Evolutionary conservation across 1,140 invertebrate genomes (phyloP), one percentile per base, ranked within the genome.

Genomic region (Zaprionus ornatus): DNA sequence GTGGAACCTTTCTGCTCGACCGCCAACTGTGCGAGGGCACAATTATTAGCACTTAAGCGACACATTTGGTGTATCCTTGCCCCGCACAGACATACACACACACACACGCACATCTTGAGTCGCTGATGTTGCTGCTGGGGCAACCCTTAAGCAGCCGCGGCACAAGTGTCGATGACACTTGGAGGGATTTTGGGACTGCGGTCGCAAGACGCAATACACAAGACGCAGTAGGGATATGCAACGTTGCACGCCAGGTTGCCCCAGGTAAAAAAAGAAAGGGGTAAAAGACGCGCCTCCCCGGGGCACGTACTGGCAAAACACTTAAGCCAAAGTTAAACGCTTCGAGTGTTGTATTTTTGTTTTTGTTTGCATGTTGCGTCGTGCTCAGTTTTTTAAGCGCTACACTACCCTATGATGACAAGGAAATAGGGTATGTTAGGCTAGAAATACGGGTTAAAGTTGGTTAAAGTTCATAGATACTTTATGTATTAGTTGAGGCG

Each of bases 91-190:
- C 25, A 10, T n/a, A 56, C 29, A 56, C 13, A 7, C 5, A 56
- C 55, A 32, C 35, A 15, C 13, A 15, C 32, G 32, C 80, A 72
- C 63, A 67, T 75, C 64, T 64, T 59, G 21, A 19, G 21, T 29
- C 0, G 4, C 19, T n/a, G 45, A 62, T 59, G 77, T 45, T 50
- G 75, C 60, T 64, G 82, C 61, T 69, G 84, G 85, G 81, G 57
- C 81, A 90, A 90, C 86, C 85, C 86, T 86, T 82, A 74, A 75
- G 85, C 60, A 60, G 73, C 75, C 59, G 77, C 57, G 72, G 86
- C 79, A 90, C 85, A 90, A 90, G 85, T 90, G 85, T 90, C 82
- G 82, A 90, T 90, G 85, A 90, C 85, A 90, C 85, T 90, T 90
- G 75, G 85, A 90, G 79, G 85, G 81, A 90, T 77, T 90, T 86